Percentiles rank a stretch among this genome's conserved stretches.
Evolutionary conservation across 2,113 vertebrate genomes (phyloP).

Genomic region (Anhinga anhinga): DNA sequence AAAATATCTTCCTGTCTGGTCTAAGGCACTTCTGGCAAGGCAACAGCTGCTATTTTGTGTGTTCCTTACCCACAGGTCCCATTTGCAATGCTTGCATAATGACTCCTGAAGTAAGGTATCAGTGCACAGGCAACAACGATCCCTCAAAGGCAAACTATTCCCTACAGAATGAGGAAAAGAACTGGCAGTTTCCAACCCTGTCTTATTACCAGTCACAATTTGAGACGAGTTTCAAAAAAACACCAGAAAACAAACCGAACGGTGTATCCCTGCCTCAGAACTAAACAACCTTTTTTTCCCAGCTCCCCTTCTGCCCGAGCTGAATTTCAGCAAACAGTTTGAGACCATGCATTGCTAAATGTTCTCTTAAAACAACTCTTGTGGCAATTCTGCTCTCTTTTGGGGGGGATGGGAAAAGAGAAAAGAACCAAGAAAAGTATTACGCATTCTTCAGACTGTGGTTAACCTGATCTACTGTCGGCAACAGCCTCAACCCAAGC

Average conservation of each 20-base stretch:
- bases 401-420: not conserved
- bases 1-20: not conserved
- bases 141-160: conserved; percentile 13
- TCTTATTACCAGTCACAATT: not conserved
- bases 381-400: not conserved
- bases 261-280: not conserved
- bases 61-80: not conserved
- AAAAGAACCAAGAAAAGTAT: not conserved
- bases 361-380: not conserved
- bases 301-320: not conserved
- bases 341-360: not conserved
- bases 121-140: not conserved
- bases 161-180: not conserved
- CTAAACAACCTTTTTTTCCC: not conserved
- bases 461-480: not conserved
- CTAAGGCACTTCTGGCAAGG: not conserved
- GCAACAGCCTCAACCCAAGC: not conserved
- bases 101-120: not conserved
- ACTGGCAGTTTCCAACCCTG: not conserved
- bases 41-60: not conserved
- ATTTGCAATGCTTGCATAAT: not conserved
- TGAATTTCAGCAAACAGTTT: not conserved
- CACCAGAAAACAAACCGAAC: not conserved
- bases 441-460: not conserved
- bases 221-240: not conserved